A percentile compares a stretch with the other conserved stretches of the same genome.
These are phyloP conservation scores for Drosophila diplacantha DNA, from an alignment of 2,888 invertebrate genomes.

Conservation along the genomic window DNA sequence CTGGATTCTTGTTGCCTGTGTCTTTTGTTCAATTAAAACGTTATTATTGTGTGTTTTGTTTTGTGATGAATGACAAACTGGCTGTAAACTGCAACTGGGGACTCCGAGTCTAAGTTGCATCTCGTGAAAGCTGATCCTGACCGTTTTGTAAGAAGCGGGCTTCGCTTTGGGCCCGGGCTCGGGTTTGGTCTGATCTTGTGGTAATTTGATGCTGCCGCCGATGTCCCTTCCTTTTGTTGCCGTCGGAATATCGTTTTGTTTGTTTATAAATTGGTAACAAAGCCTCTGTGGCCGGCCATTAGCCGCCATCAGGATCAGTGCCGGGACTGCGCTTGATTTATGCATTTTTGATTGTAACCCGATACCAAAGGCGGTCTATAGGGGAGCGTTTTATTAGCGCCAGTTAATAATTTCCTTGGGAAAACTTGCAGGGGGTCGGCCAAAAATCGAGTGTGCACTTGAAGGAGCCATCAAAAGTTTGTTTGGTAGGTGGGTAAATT, in stretches of 20 bases:
- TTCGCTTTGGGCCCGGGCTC: slow-evolving; percentile 15
- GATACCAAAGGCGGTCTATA: slow-evolving; percentile 4
- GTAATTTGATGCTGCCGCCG: slow-evolving; percentile 62
- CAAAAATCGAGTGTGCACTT: slow-evolving; percentile 3
- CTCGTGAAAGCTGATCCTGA: slow-evolving; percentile 70
- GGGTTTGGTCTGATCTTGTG: slow-evolving; percentile 45
- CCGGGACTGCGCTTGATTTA: slow-evolving; percentile 51
- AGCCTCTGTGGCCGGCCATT: slow-evolving; percentile 36
- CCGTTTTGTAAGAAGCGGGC: slow-evolving; percentile 58
- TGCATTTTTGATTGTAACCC: slow-evolving; percentile 57
- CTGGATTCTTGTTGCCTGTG: slow-evolving; percentile 31
- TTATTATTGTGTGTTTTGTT: slow-evolving; percentile 65
- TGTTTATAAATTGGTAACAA: slow-evolving; percentile 55
- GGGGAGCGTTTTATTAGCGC: slow-evolving; percentile 60
- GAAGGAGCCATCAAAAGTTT: background rate
- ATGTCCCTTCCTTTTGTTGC: slow-evolving; percentile 44
- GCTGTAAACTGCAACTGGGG: slow-evolving; percentile 56
- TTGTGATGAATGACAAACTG: slow-evolving; percentile 43
- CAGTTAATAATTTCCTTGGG: slow-evolving; percentile 63
- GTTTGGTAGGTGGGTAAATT: slow-evolving; percentile 3
- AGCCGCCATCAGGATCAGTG: slow-evolving; percentile 30
- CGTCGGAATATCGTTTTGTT: slow-evolving; percentile 61
- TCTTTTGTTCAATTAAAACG: slow-evolving; percentile 73
- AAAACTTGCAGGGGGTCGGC: slow-evolving; percentile 21
- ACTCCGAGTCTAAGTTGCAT: slow-evolving; percentile 69